A percentile compares a stretch with the other conserved stretches of the same genome.
Conservation (phyloP, 2,113 vertebrate genomes). For the Microcebus tavaratra region DNA sequence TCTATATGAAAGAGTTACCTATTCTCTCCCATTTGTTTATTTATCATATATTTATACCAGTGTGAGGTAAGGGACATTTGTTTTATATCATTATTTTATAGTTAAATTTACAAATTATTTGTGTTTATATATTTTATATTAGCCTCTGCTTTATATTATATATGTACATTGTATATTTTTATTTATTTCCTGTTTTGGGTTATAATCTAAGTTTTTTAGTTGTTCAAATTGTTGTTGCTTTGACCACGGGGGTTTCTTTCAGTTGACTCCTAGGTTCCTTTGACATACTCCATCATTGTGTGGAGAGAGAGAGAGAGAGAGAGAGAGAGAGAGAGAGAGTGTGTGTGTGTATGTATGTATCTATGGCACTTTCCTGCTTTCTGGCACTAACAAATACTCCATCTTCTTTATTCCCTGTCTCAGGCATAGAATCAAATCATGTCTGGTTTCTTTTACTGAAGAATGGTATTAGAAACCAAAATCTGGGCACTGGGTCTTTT, state of each 20-base stretch:
- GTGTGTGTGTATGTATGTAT: background rate
- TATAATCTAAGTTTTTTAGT: background rate
- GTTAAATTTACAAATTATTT: background rate
- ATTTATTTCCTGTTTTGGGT: background rate
- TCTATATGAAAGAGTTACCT: background rate
- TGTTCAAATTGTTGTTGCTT: background rate
- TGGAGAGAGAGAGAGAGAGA: background rate
- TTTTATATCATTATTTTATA: background rate
- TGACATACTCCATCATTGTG: background rate
- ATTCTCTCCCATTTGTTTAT: slow-evolving; percentile 17
- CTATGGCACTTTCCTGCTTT: background rate
- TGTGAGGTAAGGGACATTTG: background rate
- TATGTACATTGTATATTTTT: background rate
- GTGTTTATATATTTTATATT: background rate
- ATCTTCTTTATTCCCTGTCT: background rate
- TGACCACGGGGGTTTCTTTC: background rate
- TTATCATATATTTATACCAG: background rate
- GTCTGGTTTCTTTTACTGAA: background rate
- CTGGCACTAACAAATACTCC: background rate
- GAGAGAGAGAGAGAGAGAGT: too few species aligned
- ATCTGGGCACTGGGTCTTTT: background rate
- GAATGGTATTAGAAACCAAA: slow-evolving; percentile 23
- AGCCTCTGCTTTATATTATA: background rate
- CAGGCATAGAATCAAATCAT: background rate
- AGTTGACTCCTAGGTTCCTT: background rate